phyloP scores from a whole-genome alignment of 2,797 vertebrate genomes.

The Morus bassanus region DNA sequence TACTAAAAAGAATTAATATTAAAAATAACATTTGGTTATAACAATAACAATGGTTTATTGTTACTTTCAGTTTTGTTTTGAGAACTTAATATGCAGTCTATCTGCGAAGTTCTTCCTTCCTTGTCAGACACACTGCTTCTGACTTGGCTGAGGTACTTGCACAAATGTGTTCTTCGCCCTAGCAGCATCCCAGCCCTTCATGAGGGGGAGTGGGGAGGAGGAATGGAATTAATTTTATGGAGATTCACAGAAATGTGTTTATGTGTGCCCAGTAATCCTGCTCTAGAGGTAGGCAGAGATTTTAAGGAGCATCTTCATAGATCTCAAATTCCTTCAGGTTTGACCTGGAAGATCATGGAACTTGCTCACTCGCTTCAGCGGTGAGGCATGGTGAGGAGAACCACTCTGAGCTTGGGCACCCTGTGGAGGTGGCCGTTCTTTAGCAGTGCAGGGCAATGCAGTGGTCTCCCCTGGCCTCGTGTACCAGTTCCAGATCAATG shows the following conservation, averaged over 20 bases:
- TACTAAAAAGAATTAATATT: background rate
- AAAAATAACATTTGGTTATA: background rate
- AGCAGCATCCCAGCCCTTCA: background rate
- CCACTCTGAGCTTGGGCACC: background rate
- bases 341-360: background rate
- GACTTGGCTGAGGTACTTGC: background rate
- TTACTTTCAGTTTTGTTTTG: background rate
- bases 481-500: background rate
- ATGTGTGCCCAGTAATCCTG: background rate
- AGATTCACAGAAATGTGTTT: background rate
- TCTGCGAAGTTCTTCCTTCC: background rate
- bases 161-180: background rate
- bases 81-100: background rate
- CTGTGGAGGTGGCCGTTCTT: rapidly evolving
- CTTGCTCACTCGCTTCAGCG: background rate
- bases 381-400: background rate
- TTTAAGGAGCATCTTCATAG: background rate
- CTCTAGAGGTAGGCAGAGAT: background rate
- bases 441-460: background rate
- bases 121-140: background rate
- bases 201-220: background rate
- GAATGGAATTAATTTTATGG: background rate
- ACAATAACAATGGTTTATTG: background rate
- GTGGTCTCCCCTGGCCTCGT: rapidly evolving
- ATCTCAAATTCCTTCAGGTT: background rate